phyloP scores from a whole-genome alignment of 2,113 vertebrate species.

The Dromaius novaehollandiae region DNA sequence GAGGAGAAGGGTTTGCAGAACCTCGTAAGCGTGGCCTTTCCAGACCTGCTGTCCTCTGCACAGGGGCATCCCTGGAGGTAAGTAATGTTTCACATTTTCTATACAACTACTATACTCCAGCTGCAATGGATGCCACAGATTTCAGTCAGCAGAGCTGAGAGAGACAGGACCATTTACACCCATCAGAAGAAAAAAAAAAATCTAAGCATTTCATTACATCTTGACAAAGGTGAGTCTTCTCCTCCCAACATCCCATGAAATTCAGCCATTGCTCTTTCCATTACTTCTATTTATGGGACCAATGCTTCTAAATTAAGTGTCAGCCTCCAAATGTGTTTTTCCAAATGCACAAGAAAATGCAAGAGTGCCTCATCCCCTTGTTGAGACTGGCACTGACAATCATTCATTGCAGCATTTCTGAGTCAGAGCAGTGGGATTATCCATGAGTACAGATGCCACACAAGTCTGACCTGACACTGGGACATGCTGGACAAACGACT shows the following conservation, averaged over 20 bases:
- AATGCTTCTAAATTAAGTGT: not conserved
- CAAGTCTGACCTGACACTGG: not conserved
- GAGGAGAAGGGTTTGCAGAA: not conserved
- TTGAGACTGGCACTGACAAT: rapidly evolving
- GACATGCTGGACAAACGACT: not conserved
- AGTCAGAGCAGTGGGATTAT: not conserved
- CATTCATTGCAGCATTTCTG: not conserved
- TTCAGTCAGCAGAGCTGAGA: not conserved
- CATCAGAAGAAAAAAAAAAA: not conserved
- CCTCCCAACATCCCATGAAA: not conserved
- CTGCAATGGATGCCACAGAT: not conserved
- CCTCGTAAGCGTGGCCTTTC: rapidly evolving
- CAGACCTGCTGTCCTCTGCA: not conserved
- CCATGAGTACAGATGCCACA: not conserved
- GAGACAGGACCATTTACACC: not conserved
- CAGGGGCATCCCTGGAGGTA: not conserved
- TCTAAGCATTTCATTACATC: not conserved
- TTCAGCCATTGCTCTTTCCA: not conserved
- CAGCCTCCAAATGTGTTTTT: not conserved
- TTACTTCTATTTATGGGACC: not conserved
- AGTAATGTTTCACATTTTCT: not conserved
- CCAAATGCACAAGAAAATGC: not conserved
- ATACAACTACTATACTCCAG: not conserved
- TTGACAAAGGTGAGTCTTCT: not conserved
- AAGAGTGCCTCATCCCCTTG: not conserved